Evolutionary conservation across 1,140 invertebrate genomes (phyloP), one percentile per base, ranked within the genome.

Genomic region (Choristoneura fumiferana): DNA sequence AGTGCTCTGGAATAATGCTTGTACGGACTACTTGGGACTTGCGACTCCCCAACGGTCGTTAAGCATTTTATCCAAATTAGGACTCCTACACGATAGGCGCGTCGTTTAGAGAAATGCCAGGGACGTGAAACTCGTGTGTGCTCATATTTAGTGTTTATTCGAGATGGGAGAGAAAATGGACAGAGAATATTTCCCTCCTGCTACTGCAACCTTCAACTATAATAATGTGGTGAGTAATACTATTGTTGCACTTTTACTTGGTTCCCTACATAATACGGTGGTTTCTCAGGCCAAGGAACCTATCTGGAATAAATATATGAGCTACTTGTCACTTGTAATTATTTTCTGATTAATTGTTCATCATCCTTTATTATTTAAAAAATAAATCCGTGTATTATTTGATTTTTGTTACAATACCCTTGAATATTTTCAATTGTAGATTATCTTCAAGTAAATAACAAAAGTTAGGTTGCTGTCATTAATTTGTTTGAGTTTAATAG

Each of bases 81-180:
- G 34, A 53, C 34, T 53, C 12, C 13, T 53, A 8, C 49, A 35
- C 49, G 49, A 53, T 35, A 33, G 34, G 12, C 29, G 49, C 14
- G 22, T 53, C 22, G 49, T 53, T 67, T 65, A 49, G 56, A 59
- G 49, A 69, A 57, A 65, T 57, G 64, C 60, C 63, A 72, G 54
- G 57, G 54, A 53, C 62, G 35, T 63, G 58, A 75, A 57, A 62
- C 45, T 65, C 65, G 68, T 77, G 68, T 65, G 63, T 78, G 35
- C 62, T 63, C n/a, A 58, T 61, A 61, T 49, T 64, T 68, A 69
- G 73, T 84, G 70, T 53, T 69, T 63, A 22, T 58, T 57, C 60
- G 71, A 35, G 58, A 87, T 87, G 84, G 77, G 81, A 54, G 84
- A 87, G 55, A 87, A 87, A 67, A 67, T 85, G 54, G 85, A 87